Conservation (phyloP, 2,888 invertebrate genomes). For the Ditylenchus weischeri region DNA sequence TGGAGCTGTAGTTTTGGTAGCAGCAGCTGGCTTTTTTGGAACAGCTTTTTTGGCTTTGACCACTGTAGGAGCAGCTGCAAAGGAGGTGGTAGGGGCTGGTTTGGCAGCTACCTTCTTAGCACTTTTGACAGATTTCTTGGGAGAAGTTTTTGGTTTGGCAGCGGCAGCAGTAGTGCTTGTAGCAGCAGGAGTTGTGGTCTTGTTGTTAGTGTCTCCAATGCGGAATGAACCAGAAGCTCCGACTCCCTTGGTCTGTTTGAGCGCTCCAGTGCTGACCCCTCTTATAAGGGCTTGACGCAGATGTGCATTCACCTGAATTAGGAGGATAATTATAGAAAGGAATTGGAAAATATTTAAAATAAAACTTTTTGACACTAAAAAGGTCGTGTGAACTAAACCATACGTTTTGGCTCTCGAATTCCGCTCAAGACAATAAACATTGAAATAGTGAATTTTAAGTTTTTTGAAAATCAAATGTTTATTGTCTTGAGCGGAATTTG, state of each 20-base stretch:
- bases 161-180: constrained; percentile 26
- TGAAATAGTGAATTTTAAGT: no score
- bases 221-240: constrained; percentile 51
- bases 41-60: not conserved
- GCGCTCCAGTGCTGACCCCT: constrained; percentile 58
- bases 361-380: no score
- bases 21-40: constrained; percentile 26
- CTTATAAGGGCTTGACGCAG: constrained; percentile 60
- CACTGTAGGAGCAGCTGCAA: constrained; percentile 1
- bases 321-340: no score
- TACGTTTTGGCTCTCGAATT: no score
- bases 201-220: constrained; percentile 31
- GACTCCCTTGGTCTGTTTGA: constrained; percentile 58
- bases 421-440: no score
- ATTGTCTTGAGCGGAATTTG: no score
- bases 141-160: constrained; percentile 27
- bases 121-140: constrained; percentile 5
- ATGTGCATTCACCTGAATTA: constrained; percentile 54
- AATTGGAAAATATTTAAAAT: no score
- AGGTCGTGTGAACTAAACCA: no score
- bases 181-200: not conserved
- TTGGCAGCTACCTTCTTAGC: constrained; percentile 14
- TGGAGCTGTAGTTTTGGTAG: constrained; percentile 36
- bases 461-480: no score
- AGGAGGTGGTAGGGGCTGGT: constrained; percentile 16